Evolutionary conservation across 2,888 invertebrate species (phyloP), one percentile per base, ranked within the genome.

Genomic region (Megamerina dolium): DNA sequence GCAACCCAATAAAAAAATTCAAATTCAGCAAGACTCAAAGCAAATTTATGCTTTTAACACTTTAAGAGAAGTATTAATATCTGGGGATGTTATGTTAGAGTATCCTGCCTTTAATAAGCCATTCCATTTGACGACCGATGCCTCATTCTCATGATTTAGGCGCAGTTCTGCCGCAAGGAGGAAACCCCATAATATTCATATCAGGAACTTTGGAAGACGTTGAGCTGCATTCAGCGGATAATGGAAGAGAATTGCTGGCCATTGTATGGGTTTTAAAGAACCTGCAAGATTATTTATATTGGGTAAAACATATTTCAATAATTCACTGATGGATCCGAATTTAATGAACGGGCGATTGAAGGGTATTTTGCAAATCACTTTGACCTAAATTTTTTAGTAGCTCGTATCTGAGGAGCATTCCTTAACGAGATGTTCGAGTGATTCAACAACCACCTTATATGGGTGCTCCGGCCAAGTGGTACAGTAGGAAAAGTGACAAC

Each of bases 111-210:
- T 29, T 42, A 41, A 40, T 17, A 43, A 43, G 10, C 34, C 42
- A 14, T 51, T 47, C 35, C 45, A 49, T 31, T 27, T 51, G n/a
- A 49, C 47, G n/a, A 47, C 51, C 3, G 45, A 46, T 33, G 37
- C 37, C 8, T 41, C 47, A 1, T 34, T 40, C 1, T 17, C n/a
- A 9, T 10, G 47, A 26, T 12, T 13, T 50, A 8, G 48, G 44
- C 5, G 42, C 48, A 3, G 48, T 46, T 18, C 18, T 37, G 27
- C 45, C 45, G 6, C 36, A 40, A 30, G 23, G 41, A 8, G 49
- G 43, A 10, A 37, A 30, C 13, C 45, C 45, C 5, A 37, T 45
- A 12, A 42, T 42, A 2, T 36, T 39, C 40, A 34, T 48, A 29
- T 42, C 44, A 19, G 31, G 45, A 18, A 26, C 41, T 9, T 13